Base-by-base conservation (phyloP, 2,797 vertebrate genomes). In the Bucorvus abyssinicus region DNA sequence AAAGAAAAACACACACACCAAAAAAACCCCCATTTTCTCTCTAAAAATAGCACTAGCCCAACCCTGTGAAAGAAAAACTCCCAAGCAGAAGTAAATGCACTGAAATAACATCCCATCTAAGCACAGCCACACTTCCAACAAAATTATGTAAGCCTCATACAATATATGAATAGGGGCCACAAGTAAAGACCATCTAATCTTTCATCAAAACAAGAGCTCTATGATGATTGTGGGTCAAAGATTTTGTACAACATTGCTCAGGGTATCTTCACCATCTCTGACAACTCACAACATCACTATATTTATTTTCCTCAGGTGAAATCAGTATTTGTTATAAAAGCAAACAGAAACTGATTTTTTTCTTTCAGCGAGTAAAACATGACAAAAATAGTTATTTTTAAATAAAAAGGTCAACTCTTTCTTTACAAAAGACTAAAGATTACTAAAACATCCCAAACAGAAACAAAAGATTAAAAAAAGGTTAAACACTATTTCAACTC, bases 271-370 rank as follows among this genome's bases (percentile, higher is more conserved):
- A 24, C 19, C 29, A 90, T 57, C 81, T 91, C 32, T 61, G 70
- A 68, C 21, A 84, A 90, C 53, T 74, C 55, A 84, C 63, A 70
- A 44, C 85, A 96, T 79, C 67, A 90, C 85, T 87, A 14, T 21
- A 80, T 87, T 96, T 96, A 89, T 91, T 95, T 84, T 68, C 67
- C 78, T 77, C 52, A 26, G 24, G 56, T 87, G 70, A 82, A 96
- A 94, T 38, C 70, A 67, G 45, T 45, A 87, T 49, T 76, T 50
- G 80, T 89, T 94, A 81, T 17, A 69, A 14, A 94, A 89, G 67
- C 53, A 81, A 96, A 93, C 10, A 83, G 63, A 94, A 96, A 94
- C 19, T 32, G 17, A 8, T 34, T 84, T 27, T 30, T 83, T 49
- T 80, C 61, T 87, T 75, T 67, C 77, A 22, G 20, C 59, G 67